Conservation (phyloP, 2,113 vertebrate species). For the Cranoglanis bouderius region DNA sequence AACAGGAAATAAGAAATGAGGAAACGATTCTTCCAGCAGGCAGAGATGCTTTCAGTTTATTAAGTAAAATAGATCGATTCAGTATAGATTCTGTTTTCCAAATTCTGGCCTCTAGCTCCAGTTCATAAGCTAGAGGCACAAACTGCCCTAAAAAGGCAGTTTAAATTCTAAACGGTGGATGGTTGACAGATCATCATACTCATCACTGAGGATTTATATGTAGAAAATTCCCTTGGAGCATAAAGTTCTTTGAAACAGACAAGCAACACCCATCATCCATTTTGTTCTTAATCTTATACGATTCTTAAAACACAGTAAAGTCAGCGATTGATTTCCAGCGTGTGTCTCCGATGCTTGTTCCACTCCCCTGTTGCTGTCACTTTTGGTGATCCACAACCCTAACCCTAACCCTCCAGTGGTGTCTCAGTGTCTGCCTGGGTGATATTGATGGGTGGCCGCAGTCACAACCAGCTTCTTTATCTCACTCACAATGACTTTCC, state of each 20-base stretch:
- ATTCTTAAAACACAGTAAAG: not conserved
- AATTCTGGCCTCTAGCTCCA: not conserved
- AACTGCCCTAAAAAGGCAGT: not conserved
- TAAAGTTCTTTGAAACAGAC: not conserved
- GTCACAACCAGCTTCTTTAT: constrained; percentile 19
- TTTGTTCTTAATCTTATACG: not conserved
- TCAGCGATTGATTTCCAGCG: not conserved
- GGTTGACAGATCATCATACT: not conserved
- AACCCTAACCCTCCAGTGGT: not conserved
- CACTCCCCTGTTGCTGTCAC: not conserved
- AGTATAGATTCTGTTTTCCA: not conserved
- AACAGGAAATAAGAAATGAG: not conserved
- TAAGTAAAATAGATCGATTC: not conserved
- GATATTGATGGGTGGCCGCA: not conserved
- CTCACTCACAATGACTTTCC: not conserved
- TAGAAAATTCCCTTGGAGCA: not conserved
- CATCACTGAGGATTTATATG: not conserved
- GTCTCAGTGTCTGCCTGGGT: constrained; percentile 12
- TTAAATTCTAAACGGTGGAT: not conserved
- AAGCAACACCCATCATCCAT: not conserved
- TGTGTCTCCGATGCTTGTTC: not conserved
- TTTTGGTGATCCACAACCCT: not conserved
- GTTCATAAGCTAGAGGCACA: not conserved
- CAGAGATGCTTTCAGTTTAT: not conserved
- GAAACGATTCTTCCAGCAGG: not conserved